A percentile compares a stretch with the other conserved stretches of the same genome.
phyloP scores from a whole-genome alignment of 2,113 vertebrate genomes.

The Procavia capensis region DNA sequence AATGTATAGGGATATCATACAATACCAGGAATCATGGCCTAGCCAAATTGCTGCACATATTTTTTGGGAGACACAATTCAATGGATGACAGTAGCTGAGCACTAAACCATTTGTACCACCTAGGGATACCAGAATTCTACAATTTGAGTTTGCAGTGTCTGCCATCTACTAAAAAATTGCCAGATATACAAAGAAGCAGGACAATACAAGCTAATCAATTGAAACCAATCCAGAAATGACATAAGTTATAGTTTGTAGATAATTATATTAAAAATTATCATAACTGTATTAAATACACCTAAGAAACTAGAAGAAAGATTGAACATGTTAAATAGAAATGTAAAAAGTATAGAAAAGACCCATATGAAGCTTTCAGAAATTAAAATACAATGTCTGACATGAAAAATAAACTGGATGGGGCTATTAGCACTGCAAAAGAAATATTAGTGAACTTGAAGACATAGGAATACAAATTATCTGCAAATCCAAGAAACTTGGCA shows the following conservation, averaged over 20 bases:
- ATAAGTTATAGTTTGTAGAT: background rate
- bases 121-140: background rate
- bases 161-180: background rate
- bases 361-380: background rate
- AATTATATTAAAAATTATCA: background rate
- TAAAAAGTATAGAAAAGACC: background rate
- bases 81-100: too few species aligned
- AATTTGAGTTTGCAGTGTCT: background rate
- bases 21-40: too few species aligned
- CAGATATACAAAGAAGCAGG: background rate
- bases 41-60: too few species aligned
- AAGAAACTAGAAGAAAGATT: background rate
- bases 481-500: background rate
- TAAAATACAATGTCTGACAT: background rate
- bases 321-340: background rate
- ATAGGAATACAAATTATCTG: background rate
- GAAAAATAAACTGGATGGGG: background rate
- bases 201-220: background rate
- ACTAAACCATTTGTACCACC: background rate
- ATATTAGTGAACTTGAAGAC: background rate
- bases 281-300: background rate
- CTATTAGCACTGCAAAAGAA: background rate
- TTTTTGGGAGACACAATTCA: too few species aligned
- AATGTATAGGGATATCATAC: too few species aligned
- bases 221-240: background rate